Evolutionary conservation across 2,797 vertebrate genomes (phyloP).

Genomic region (Simalia tracyae): DNA sequence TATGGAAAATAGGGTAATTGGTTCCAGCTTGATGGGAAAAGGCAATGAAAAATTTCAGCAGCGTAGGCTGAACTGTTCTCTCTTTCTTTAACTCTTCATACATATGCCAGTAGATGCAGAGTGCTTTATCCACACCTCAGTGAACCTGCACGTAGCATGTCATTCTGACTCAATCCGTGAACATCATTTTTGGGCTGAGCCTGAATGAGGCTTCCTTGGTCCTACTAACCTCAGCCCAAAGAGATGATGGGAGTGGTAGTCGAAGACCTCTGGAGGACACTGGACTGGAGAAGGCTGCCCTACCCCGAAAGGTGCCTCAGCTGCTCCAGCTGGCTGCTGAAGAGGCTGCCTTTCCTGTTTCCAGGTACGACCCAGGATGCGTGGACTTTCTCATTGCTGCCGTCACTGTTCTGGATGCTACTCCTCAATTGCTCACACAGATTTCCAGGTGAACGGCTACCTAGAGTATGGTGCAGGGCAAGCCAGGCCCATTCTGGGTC

Average conservation of each 20-base stretch:
- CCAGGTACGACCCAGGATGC: background rate
- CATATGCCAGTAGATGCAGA: no score
- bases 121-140: no score
- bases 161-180: no score
- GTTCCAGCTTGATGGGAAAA: no score
- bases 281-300: background rate
- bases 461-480: background rate
- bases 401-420: background rate
- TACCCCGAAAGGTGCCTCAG: background rate
- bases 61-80: no score
- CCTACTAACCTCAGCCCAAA: background rate
- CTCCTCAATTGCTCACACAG: background rate
- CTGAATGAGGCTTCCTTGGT: background rate
- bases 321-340: background rate
- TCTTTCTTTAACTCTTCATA: no score
- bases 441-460: no score
- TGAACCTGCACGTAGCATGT: no score
- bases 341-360: background rate
- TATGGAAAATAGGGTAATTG: no score
- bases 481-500: no score
- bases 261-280: background rate
- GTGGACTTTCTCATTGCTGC: no score
- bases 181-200: background rate
- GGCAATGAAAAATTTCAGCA: no score
- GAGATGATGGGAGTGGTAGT: background rate